A percentile compares a stretch with the other conserved stretches of the same genome.
These are phyloP conservation scores for Malurus leucopterus DNA, from an alignment of 2,797 vertebrate genomes.

Conservation along the genomic window DNA sequence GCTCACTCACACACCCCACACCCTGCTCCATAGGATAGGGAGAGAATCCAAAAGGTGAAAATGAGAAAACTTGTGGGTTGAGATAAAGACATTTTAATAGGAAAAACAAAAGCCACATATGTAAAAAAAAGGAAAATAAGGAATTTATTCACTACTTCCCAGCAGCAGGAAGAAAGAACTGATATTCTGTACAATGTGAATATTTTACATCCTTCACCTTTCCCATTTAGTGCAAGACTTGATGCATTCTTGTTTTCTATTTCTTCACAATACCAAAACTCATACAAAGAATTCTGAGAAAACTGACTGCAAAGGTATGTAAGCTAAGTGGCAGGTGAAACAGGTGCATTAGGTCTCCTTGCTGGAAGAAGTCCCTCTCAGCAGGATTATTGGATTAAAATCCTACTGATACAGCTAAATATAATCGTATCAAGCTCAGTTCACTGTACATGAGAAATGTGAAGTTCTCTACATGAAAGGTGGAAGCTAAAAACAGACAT, in stretches of 20 bases:
- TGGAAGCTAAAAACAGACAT: neutral
- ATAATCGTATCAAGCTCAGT: slow-evolving; percentile 32
- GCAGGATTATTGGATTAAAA: slow-evolving; percentile 50
- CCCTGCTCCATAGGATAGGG: rapidly evolving
- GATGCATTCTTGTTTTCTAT: neutral
- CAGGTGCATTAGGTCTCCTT: slow-evolving; percentile 7
- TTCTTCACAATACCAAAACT: neutral
- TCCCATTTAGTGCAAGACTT: neutral
- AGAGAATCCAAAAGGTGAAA: neutral
- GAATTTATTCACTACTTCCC: neutral
- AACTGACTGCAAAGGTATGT: neutral
- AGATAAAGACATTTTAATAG: neutral
- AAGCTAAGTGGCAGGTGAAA: neutral
- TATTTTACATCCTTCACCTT: neutral
- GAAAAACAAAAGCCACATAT: rapidly evolving
- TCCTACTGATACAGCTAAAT: slow-evolving; percentile 42
- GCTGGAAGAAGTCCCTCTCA: neutral
- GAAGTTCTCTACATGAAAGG: neutral
- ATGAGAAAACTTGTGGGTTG: neutral
- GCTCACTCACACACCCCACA: neutral
- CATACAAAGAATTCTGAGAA: neutral
- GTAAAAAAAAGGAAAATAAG: neutral
- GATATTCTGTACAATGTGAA: neutral
- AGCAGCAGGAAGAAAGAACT: neutral
- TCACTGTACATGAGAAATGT: neutral